Evolutionary conservation across 2,888 invertebrate genomes (phyloP), one percentile per base, ranked within the genome.

Genomic region (Cephalotes varians): DNA sequence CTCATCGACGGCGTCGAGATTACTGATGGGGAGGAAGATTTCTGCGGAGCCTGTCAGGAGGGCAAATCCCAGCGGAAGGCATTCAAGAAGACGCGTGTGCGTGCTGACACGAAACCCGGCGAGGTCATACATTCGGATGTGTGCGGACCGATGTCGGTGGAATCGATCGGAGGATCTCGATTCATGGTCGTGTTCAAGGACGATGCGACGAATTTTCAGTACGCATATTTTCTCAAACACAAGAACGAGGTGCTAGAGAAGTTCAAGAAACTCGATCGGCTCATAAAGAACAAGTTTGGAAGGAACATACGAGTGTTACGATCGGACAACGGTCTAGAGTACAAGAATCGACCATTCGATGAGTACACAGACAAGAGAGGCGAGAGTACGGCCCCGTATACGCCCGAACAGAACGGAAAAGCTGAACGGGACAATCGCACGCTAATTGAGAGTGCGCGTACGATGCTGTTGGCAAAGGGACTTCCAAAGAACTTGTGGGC

Each of bases 1-100:
- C n/a, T n/a, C n/a, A n/a, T n/a, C n/a, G n/a, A n/a, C n/a, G n/a
- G n/a, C n/a, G n/a, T n/a, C n/a, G n/a, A n/a, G n/a, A n/a, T n/a
- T n/a, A n/a, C n/a, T n/a, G n/a, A n/a, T n/a, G n/a, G n/a, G n/a
- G n/a, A n/a, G n/a, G n/a, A n/a, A n/a, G n/a, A n/a, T n/a, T n/a
- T n/a, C n/a, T n/a, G 83, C 85, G 12, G 87, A 85, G 56, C 56
- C 85, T 85, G 82, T 12, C 81, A 80, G 34, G 5, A 81, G n/a
- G 83, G 81, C 6, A 86, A 87, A 79, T 37, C 72, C 9, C 84
- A 87, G n/a, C 40, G 44, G 84, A 12, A 82, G 18, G 81, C 84
- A 28, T 86, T 87, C 25, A 76, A 83, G 7, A 84, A 82, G 71
- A 62, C 72, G 34, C 1, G 58, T 5, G 74, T 34, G 34, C 60